Conservation (phyloP, 2,113 vertebrate genomes). For the Leiothrix lutea region DNA sequence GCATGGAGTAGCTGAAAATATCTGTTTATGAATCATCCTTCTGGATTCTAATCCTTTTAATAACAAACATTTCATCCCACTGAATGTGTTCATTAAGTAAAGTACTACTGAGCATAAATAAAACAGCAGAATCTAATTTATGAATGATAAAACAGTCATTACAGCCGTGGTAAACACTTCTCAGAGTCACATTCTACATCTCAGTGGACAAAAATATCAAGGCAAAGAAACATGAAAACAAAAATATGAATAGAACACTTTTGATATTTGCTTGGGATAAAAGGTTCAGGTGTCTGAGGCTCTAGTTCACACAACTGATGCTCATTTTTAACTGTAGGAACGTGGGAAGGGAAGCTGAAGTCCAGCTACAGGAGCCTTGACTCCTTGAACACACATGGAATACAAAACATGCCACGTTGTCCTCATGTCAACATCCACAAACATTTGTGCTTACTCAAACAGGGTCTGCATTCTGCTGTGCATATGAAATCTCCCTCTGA, state of each 20-base stretch:
- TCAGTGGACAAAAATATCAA: neutral
- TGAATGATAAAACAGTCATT: neutral
- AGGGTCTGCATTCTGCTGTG: neutral
- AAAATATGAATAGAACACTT: neutral
- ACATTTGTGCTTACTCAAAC: neutral
- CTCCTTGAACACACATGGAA: neutral
- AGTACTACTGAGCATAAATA: neutral
- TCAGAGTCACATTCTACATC: neutral
- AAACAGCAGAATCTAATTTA: constrained; percentile 10
- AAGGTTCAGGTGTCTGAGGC: neutral
- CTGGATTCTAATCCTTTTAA: neutral
- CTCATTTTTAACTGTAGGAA: neutral
- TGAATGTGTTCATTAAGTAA: neutral
- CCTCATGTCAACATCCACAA: neutral
- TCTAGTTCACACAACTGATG: neutral
- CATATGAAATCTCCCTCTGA: neutral
- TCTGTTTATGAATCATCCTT: neutral
- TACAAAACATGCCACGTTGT: fast-evolving
- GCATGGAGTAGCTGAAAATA: neutral
- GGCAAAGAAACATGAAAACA: neutral
- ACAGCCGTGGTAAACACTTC: neutral
- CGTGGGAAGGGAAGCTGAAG: neutral
- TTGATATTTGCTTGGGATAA: neutral
- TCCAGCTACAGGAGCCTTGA: neutral
- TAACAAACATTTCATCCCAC: neutral